Conservation (phyloP, 2,113 vertebrate species). For the Cynocephalus volans region DNA sequence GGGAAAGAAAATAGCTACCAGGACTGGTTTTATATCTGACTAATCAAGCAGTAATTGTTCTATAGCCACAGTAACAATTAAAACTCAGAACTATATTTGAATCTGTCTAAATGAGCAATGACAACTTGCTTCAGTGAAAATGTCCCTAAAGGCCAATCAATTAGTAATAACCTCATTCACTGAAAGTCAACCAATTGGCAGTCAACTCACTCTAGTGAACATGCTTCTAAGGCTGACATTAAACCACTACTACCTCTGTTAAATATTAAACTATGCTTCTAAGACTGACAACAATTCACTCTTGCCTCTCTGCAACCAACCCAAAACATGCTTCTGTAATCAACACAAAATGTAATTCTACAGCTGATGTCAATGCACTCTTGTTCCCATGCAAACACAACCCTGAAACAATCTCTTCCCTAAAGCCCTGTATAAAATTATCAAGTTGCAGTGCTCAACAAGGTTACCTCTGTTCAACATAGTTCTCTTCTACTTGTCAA, state of each 20-base stretch:
- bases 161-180: slow-evolving; percentile 1
- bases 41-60: background rate
- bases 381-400: background rate
- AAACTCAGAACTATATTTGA: slow-evolving; percentile 30
- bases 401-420: background rate
- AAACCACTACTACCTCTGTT: background rate
- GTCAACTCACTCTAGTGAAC: background rate
- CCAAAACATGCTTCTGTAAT: background rate
- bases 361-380: background rate
- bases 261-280: background rate
- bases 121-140: slow-evolving; percentile 28
- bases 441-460: background rate
- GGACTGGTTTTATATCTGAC: background rate
- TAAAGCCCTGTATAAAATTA: background rate
- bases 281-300: background rate
- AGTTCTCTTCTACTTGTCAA: background rate
- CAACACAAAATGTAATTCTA: background rate
- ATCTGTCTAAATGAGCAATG: slow-evolving; percentile 29
- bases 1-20: slow-evolving; percentile 28
- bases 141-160: slow-evolving; percentile 36
- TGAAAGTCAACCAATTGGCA: slow-evolving; percentile 50
- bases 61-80: slow-evolving; percentile 12
- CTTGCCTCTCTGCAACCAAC: background rate
- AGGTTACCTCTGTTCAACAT: background rate
- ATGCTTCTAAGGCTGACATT: background rate